These are phyloP conservation scores for Oreochromis aureus DNA, from an alignment of 2,113 vertebrate species.

Conservation along the genomic window DNA sequence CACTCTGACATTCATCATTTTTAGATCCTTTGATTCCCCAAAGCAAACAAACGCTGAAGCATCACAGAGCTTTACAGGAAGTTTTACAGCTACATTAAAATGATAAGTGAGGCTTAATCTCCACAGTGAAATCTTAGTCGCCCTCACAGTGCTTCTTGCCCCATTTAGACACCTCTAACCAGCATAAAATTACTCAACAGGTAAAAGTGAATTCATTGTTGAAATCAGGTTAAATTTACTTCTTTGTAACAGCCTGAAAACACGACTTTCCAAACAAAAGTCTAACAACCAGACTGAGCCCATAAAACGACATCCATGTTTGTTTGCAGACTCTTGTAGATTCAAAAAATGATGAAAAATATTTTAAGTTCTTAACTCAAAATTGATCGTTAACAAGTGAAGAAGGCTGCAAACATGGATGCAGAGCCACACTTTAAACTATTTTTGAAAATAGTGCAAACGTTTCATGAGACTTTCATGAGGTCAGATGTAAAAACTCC, in stretches of 20 bases:
- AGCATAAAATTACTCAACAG: background rate
- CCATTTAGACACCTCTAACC: background rate
- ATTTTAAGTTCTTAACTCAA: background rate
- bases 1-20: background rate
- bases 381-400: background rate
- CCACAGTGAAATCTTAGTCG: background rate
- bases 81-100: background rate
- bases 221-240: background rate
- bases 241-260: background rate
- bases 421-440: background rate
- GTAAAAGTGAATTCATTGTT: background rate
- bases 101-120: background rate
- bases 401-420: background rate
- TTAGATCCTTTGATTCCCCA: background rate
- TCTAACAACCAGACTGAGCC: background rate
- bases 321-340: background rate
- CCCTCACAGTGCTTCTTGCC: rapidly evolving
- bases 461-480: background rate
- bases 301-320: background rate
- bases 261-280: background rate
- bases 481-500: background rate
- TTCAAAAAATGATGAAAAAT: background rate
- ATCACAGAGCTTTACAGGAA: rapidly evolving
- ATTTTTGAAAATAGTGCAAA: background rate
- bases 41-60: background rate